Conservation (phyloP, 2,888 invertebrate genomes). For the Zhuqinia jingwanae region DNA sequence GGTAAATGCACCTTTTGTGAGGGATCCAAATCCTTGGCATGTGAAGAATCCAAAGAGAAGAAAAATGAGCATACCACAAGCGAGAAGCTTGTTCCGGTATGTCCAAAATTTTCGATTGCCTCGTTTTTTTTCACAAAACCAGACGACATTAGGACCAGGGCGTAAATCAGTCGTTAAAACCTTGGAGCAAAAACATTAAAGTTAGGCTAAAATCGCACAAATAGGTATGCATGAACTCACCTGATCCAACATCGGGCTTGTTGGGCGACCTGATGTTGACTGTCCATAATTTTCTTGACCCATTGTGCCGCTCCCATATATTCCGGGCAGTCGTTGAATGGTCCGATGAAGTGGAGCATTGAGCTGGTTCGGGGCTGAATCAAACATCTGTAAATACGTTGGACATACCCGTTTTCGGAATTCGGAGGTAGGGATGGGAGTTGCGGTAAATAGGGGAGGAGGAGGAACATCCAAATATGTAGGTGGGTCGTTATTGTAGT, state of each 20-base stretch:
- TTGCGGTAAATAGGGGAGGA: too few species aligned
- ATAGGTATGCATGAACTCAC: too few species aligned
- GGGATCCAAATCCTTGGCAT: background rate
- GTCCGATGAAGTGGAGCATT: background rate
- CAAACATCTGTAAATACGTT: background rate
- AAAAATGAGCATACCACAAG: background rate
- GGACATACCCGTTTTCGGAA: background rate
- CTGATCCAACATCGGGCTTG: too few species aligned
- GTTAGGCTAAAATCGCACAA: too few species aligned
- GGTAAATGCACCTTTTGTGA: background rate
- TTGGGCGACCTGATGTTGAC: too few species aligned
- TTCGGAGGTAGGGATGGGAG: too few species aligned
- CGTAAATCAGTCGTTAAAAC: slow-evolving; percentile 5
- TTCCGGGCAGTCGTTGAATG: background rate
- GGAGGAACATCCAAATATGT: background rate
- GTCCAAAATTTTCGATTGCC: background rate
- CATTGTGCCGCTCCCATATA: background rate
- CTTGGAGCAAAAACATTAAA: too few species aligned
- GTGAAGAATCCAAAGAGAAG: background rate
- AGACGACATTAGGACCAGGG: background rate
- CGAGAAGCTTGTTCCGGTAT: background rate
- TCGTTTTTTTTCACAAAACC: slow-evolving; percentile 22
- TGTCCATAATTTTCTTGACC: too few species aligned
- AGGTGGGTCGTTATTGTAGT: background rate
- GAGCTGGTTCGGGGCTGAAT: background rate